Base-by-base conservation (phyloP, 2,113 vertebrate species). In the Ranitomeya variabilis region DNA sequence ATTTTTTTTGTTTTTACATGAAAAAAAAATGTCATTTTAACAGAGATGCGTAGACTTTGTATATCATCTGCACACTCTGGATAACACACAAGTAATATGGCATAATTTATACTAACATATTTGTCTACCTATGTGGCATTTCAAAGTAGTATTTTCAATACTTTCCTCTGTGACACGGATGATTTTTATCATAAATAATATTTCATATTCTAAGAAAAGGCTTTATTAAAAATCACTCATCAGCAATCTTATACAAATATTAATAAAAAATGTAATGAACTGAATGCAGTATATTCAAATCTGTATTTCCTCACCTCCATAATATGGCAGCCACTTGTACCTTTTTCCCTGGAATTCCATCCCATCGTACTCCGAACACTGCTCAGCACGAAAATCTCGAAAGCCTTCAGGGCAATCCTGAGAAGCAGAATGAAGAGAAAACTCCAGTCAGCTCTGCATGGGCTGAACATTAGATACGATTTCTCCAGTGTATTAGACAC, bases 261-360 rank as follows among this genome's bases (percentile, higher is more conserved):
- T 2, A 45, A 45, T 45, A 45, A 45, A 45, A 45, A 0, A 31
- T 45, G 37, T 57, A 21, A 83, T 21, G 37, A 45, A 60, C 6
- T 45, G 15, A 62, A 15, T 5, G 16, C 12, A 62, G 16, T 64
- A 45, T 18, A 19, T 19, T 16, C 31, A 74, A 12, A 67, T 21
- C 69, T 85, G 12, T 55, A 14, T 55, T 81, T 71, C 4, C 73
- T 90, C 91, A 99, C 98, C 98, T 94, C 96, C 96, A 0, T 98
- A 97, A 93, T 99, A 99, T 0, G 98, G 96, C 80, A 99, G 94
- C 98, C 98, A 99, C 89, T 96, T 96, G 93, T 97, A 96, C 80
- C 85, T 95, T 88, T 95, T 97, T 12, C 97, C 97, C 91, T 97
- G 96, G 91, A 99, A 99, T 89, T 97, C 96, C 0, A 73, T 93